phyloP scores from a whole-genome alignment of 1,140 invertebrate species.

The Chironomus striatipennis region DNA sequence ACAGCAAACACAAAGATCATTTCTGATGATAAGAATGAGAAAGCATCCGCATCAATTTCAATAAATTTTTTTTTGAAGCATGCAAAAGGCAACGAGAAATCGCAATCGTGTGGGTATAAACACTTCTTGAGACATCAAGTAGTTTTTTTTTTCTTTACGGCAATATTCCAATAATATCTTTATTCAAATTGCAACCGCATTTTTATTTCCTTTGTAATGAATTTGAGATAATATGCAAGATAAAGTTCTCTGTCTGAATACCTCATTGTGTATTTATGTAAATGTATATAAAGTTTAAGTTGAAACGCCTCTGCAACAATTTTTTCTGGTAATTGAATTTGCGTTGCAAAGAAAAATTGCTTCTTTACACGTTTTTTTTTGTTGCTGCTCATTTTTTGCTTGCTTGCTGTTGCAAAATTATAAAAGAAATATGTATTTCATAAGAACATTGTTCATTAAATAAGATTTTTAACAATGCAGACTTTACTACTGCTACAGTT shows the following conservation, averaged over 20 bases:
- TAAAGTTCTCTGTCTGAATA: background rate
- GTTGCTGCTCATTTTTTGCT: background rate
- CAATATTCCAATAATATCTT: conserved; percentile 21
- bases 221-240: conserved; percentile 14
- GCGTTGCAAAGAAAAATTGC: conserved; percentile 6
- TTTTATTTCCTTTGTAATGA: conserved; percentile 20
- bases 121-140: background rate
- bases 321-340: conserved; percentile 14
- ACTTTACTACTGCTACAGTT: too few species aligned
- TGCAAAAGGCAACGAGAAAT: background rate
- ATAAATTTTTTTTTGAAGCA: conserved; percentile 3
- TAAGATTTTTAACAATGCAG: too few species aligned
- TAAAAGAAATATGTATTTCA: background rate
- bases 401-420: background rate
- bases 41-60: conserved; percentile 1
- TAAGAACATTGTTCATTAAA: background rate
- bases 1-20: background rate
- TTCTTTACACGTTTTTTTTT: background rate
- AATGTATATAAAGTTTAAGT: conserved; percentile 10
- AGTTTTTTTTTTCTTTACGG: background rate
- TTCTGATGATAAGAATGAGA: background rate
- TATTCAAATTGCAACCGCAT: conserved; percentile 23
- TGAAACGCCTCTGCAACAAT: conserved; percentile 11
- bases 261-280: conserved; percentile 13
- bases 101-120: conserved; percentile 11